phyloP scores from a whole-genome alignment of 1,140 invertebrate genomes.

The Aleiodes sp. region DNA sequence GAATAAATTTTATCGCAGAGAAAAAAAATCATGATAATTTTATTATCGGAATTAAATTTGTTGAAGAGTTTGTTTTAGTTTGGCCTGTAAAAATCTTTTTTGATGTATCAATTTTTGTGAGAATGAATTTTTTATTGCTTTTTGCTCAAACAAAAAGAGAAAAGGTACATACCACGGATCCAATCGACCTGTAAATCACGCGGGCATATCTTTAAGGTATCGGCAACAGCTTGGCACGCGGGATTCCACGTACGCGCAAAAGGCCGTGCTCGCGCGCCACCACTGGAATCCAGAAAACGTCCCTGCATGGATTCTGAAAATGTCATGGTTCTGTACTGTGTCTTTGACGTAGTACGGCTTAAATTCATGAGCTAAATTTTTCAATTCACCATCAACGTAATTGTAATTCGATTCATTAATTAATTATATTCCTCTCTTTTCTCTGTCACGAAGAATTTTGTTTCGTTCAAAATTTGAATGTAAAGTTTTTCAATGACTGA shows the following conservation, averaged over 20 bases:
- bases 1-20: no score
- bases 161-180: slow-evolving; percentile 11
- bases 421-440: background rate
- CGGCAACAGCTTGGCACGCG: slow-evolving; percentile 26
- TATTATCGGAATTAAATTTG: no score
- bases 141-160: background rate
- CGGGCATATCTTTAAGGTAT: slow-evolving; percentile 30
- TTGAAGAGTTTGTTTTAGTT: no score
- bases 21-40: no score
- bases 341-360: background rate
- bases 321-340: slow-evolving; percentile 45
- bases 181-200: slow-evolving; percentile 36
- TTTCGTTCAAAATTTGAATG: no score
- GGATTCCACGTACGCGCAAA: slow-evolving; percentile 44
- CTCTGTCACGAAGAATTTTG: background rate
- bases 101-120: background rate
- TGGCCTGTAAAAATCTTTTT: no score
- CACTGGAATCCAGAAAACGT: slow-evolving; percentile 53
- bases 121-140: background rate
- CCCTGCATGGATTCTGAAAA: slow-evolving; percentile 56
- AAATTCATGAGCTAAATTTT: background rate
- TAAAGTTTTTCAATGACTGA: no score
- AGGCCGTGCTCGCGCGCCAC: slow-evolving; percentile 46
- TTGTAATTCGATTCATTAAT: background rate
- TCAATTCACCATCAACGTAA: background rate